Conservation (phyloP, 2,113 vertebrate genomes). For the Thunnus thynnus region DNA sequence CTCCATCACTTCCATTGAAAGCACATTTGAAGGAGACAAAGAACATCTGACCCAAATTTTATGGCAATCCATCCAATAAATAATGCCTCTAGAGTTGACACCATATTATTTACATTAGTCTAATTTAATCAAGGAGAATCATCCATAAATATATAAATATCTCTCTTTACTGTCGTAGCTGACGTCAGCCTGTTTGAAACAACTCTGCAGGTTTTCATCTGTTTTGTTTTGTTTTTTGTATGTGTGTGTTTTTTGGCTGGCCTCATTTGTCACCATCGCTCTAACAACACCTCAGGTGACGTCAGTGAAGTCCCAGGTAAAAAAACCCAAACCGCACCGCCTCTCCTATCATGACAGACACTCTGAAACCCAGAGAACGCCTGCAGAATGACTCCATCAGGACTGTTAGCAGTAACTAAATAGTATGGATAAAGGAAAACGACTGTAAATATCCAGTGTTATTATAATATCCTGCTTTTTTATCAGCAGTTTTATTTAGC, state of each 20-base stretch:
- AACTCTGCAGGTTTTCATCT: slow-evolving; percentile 54
- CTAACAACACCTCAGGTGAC: slow-evolving; percentile 93
- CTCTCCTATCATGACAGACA: slow-evolving; percentile 41
- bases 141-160: neutral
- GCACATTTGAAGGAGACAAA: too few relatives aligned
- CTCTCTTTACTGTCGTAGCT: slow-evolving; percentile 15
- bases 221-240: slow-evolving; percentile 24
- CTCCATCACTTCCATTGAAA: too few relatives aligned
- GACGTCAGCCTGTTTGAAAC: slow-evolving; percentile 12
- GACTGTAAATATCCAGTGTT: too few relatives aligned
- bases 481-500: too few relatives aligned
- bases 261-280: slow-evolving; percentile 87
- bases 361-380: slow-evolving; percentile 49
- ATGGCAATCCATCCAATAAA: too few relatives aligned
- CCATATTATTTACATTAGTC: neutral
- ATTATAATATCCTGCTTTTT: too few relatives aligned
- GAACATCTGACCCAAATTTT: too few relatives aligned
- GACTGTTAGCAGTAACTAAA: neutral
- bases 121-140: neutral
- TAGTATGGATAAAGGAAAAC: too few relatives aligned
- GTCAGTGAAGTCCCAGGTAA: slow-evolving; percentile 92
- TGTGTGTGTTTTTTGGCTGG: slow-evolving; percentile 76
- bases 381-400: neutral
- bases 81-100: too few relatives aligned
- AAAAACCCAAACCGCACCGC: slow-evolving; percentile 65